Conservation (phyloP, 2,113 vertebrate genomes). For the Climacteris rufus region DNA sequence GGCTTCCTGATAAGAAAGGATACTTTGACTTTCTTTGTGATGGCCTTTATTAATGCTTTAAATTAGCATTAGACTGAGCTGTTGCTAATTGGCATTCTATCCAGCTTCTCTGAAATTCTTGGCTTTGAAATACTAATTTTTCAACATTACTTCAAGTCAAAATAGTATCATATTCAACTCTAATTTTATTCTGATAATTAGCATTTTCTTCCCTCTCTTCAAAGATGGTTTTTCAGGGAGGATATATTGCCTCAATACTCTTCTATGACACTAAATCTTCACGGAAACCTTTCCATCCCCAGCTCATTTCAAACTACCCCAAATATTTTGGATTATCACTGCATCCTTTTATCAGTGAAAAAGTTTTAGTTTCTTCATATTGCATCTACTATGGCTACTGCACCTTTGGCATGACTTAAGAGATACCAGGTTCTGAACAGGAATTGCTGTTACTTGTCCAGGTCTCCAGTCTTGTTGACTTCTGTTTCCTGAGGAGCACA, state of each 20-base stretch:
- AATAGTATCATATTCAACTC: neutral
- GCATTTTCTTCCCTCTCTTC: neutral
- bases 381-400: neutral
- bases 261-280: neutral
- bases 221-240: neutral
- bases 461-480: neutral
- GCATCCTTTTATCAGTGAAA: neutral
- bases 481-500: neutral
- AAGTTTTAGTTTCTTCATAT: neutral
- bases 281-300: neutral
- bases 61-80: neutral
- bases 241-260: neutral
- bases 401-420: accelerated
- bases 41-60: neutral
- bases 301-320: neutral
- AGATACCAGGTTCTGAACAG: neutral
- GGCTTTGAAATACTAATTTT: constrained; percentile 18
- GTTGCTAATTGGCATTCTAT: neutral
- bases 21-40: neutral
- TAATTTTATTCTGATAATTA: neutral
- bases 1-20: neutral
- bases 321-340: neutral
- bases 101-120: neutral
- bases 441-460: neutral
- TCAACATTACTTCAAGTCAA: neutral